Evolutionary conservation across 2,113 vertebrate species (phyloP).

Genomic region (Egretta garzetta): DNA sequence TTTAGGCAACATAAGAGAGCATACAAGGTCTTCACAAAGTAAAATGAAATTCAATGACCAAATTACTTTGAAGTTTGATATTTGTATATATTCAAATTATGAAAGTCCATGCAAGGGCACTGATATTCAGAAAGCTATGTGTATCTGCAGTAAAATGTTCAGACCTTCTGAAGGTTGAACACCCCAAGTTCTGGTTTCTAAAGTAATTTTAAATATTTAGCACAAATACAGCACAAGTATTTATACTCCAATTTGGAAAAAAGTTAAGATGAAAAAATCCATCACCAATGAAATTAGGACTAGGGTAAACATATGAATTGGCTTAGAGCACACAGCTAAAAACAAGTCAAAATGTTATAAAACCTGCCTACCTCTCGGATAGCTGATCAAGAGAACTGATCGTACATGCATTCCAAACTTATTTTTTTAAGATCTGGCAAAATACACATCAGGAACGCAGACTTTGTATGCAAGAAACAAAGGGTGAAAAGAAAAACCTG

Average conservation of each 20-base stretch:
- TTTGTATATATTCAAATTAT: background rate
- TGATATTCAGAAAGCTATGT: background rate
- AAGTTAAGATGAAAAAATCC: background rate
- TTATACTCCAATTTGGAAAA: background rate
- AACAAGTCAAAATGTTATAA: background rate
- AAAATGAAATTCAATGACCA: background rate
- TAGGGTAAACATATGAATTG: background rate
- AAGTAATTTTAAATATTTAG: background rate
- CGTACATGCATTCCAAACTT: background rate
- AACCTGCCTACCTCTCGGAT: background rate
- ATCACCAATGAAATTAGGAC: background rate
- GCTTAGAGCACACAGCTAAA: background rate
- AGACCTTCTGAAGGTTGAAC: background rate
- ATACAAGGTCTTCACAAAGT: background rate
- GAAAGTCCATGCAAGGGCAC: background rate
- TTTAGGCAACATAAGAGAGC: background rate
- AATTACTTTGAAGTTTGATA: background rate
- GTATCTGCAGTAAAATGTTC: background rate
- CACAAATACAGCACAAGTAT: background rate
- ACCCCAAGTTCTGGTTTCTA: background rate
- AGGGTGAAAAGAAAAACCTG: background rate
- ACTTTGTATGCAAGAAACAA: background rate
- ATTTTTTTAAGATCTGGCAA: background rate
- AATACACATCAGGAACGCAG: background rate
- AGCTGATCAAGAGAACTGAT: background rate